Conservation (phyloP, 2,797 vertebrate genomes). For the Enteromius paludinosus region DNA sequence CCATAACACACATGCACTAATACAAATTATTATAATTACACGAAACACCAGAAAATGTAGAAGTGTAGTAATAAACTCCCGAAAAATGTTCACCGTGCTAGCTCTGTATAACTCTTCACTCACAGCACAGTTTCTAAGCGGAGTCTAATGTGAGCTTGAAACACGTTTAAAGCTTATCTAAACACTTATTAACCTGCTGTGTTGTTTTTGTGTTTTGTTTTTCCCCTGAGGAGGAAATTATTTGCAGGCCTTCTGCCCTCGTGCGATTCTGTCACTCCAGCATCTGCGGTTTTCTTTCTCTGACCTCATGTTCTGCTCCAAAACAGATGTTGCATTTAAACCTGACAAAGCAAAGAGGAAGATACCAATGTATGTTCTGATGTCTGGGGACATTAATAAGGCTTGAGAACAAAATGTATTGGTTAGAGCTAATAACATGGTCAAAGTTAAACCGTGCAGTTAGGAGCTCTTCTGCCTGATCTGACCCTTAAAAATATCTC, state of each 20-base stretch:
- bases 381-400: not conserved
- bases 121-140: constrained; percentile 54
- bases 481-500: not conserved
- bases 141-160: constrained; percentile 63
- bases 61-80: not conserved
- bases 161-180: constrained; percentile 67
- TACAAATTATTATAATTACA: not conserved
- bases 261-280: constrained; percentile 44
- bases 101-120: constrained; percentile 11
- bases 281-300: constrained; percentile 63
- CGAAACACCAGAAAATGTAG: not conserved
- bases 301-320: constrained; percentile 61
- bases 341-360: constrained; percentile 36
- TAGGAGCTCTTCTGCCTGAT: not conserved
- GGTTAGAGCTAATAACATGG: not conserved
- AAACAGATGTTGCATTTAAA: constrained; percentile 59
- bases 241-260: constrained; percentile 67
- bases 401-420: not conserved
- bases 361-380: constrained; percentile 4
- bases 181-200: constrained; percentile 70
- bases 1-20: not conserved
- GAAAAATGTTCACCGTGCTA: constrained; percentile 15
- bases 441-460: not conserved
- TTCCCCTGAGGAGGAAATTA: constrained; percentile 69
- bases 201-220: constrained; percentile 75